Evolutionary conservation across 1,140 invertebrate species (phyloP).

Genomic region (Eumeta japonica): DNA sequence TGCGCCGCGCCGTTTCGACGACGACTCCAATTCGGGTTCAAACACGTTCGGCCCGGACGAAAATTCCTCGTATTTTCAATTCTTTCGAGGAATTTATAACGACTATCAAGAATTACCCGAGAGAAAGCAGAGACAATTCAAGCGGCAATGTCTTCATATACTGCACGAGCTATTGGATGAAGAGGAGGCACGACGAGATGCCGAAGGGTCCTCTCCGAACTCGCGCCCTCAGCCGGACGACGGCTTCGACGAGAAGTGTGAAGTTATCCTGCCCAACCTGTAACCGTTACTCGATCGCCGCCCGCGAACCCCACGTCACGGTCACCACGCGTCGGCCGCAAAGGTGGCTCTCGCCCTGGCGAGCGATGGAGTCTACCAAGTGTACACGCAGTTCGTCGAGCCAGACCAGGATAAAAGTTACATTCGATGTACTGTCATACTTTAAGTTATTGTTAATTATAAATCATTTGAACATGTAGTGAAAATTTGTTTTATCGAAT

Average conservation of each 20-base stretch:
- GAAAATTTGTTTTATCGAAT: no score
- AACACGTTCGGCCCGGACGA: constrained; percentile 33
- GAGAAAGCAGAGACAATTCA: constrained; percentile 27
- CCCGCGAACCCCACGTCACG: no score
- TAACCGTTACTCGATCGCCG: background rate
- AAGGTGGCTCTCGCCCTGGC: no score
- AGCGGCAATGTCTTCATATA: constrained; percentile 26
- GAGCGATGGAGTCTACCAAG: no score
- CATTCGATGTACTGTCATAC: no score
- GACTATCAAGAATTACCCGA: constrained; percentile 34
- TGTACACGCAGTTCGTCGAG: no score
- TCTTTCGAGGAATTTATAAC: constrained; percentile 39
- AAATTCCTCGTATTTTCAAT: constrained; percentile 45
- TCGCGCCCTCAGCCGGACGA: no score
- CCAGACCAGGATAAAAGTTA: no score
- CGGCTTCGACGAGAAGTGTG: constrained; percentile 17
- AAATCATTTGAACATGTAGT: no score
- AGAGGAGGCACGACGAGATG: constrained; percentile 17
- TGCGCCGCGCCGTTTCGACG: constrained; percentile 12
- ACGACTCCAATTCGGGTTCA: constrained; percentile 26
- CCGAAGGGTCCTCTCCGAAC: no score
- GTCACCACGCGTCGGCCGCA: no score
- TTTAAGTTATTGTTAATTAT: no score
- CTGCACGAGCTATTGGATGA: constrained; percentile 39
- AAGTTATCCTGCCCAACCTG: constrained; percentile 9